Conservation (phyloP, 1,140 invertebrate genomes). For the Pteromalus puparum region DNA sequence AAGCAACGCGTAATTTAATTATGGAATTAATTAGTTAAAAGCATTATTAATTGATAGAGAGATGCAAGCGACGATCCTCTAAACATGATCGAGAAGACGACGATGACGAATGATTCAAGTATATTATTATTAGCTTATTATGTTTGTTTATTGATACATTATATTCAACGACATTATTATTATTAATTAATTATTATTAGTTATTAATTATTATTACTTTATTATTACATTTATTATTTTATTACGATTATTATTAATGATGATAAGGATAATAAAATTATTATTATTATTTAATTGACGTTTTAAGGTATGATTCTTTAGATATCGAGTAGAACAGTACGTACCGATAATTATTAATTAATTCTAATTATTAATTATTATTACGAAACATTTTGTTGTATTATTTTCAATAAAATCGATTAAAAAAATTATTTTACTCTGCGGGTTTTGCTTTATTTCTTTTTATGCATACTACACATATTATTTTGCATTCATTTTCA, state of each 20-base stretch:
- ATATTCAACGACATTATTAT: slow-evolving; percentile 69
- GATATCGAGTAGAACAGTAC: slow-evolving; percentile 73
- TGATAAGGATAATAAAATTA: slow-evolving; percentile 60
- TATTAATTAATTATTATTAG: slow-evolving; percentile 66
- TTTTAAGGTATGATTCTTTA: slow-evolving; percentile 74
- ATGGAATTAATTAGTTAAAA: slow-evolving; percentile 73
- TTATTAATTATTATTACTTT: slow-evolving; percentile 58
- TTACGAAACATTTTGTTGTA: slow-evolving; percentile 74
- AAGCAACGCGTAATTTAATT: slow-evolving; percentile 76
- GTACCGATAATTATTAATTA: slow-evolving; percentile 74
- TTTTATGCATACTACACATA: neutral
- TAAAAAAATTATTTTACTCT: slow-evolving; percentile 70
- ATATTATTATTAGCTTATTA: slow-evolving; percentile 70
- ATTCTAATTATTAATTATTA: slow-evolving; percentile 71
- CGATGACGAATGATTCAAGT: slow-evolving; percentile 70
- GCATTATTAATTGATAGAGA: slow-evolving; percentile 72
- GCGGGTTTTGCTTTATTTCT: slow-evolving; percentile 52
- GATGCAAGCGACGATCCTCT: slow-evolving; percentile 61
- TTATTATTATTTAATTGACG: slow-evolving; percentile 74
- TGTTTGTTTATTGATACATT: slow-evolving; percentile 75
- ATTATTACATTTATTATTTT: slow-evolving; percentile 71
- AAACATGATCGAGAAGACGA: slow-evolving; percentile 66
- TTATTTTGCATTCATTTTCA: slow-evolving; percentile 53
- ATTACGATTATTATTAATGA: slow-evolving; percentile 66
- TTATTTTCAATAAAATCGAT: slow-evolving; percentile 77